A percentile compares a stretch with the other conserved stretches of the same genome.
Evolutionary conservation across 2,797 vertebrate genomes (phyloP).

Genomic region (Platalea minor): DNA sequence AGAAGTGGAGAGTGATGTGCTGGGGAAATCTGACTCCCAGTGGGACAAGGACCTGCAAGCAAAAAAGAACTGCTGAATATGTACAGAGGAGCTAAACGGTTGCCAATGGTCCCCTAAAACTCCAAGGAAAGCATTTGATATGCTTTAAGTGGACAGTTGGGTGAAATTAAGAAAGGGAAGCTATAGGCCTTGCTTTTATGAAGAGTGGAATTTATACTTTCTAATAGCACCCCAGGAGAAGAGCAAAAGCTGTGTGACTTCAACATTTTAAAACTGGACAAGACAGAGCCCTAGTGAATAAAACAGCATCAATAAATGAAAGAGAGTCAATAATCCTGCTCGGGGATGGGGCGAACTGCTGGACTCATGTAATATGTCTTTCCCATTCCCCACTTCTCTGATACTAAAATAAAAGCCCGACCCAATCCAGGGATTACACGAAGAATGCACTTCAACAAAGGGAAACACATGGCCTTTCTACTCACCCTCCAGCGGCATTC

Average conservation of each 20-base stretch:
- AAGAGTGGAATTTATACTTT: background rate
- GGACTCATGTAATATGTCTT: constrained; percentile 27
- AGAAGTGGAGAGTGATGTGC: constrained; percentile 23
- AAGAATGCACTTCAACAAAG: constrained; percentile 58
- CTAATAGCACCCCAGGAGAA: background rate
- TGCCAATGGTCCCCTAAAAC: background rate
- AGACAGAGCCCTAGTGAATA: background rate
- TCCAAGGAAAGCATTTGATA: background rate
- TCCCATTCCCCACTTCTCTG: constrained; percentile 10
- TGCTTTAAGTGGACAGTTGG: background rate
- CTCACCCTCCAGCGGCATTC: background rate
- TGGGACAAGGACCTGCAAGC: background rate
- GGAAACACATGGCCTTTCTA: constrained; percentile 18
- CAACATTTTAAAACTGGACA: background rate
- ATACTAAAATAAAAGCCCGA: constrained; percentile 21
- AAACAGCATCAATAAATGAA: background rate
- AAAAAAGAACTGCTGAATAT: background rate
- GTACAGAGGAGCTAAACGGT: background rate
- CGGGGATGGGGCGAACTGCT: background rate
- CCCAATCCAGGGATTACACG: constrained; percentile 37
- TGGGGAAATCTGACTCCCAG: constrained; percentile 41
- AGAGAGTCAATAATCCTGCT: background rate
- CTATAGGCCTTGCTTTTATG: background rate
- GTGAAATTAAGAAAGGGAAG: background rate
- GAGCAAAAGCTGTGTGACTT: background rate